Evolutionary conservation across 2,797 vertebrate genomes (phyloP), one percentile per base, ranked within the genome.

Genomic region (Momotus momota): DNA sequence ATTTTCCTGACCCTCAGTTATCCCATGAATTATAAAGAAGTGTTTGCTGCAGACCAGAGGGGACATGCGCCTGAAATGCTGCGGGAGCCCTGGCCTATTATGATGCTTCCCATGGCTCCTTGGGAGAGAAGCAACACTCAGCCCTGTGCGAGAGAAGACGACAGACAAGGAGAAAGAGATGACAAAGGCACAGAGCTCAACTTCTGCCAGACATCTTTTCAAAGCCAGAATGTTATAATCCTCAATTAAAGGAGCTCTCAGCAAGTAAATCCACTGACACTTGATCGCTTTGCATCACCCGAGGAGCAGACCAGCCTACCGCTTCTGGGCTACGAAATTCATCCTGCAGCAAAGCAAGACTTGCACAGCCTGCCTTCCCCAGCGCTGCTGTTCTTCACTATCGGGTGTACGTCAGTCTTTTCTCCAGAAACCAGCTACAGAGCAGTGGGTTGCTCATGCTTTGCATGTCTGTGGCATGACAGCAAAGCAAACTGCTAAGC

Each of bases 51-150:
- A 12, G 35, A 23, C 33, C 38, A 41, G 73, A 40, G 51, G 29
- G 58, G 45, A 48, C 31, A 25, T 6, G 4, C 2, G 18, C n/a
- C 54, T 41, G 55, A 20, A 22, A 8, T 10, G 17, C 29, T 48
- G 43, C 66, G 25, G 61, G 62, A 89, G 40, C 61, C 43, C 40
- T 22, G 58, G n/a, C 12, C n/a, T 16, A 1, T 0, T 16, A 1
- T 0, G 2, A 18, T 21, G 33, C 18, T 52, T 29, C 21, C 43
- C 29, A 1, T 3, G 45, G 55, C 38, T 58, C 7, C 8, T 1
- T 16, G 46, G 33, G 25, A 66, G 7, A 49, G 75, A 9, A 74
- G 6, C 22, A 57, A 1, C 45, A 6, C 9, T 54, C 20, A 6
- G 35, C 4, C 52, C 40, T 17, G 40, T 0, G 4, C 26, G 13